phyloP scores from a whole-genome alignment of 2,113 vertebrate genomes.

The Sapayoa aenigma region DNA sequence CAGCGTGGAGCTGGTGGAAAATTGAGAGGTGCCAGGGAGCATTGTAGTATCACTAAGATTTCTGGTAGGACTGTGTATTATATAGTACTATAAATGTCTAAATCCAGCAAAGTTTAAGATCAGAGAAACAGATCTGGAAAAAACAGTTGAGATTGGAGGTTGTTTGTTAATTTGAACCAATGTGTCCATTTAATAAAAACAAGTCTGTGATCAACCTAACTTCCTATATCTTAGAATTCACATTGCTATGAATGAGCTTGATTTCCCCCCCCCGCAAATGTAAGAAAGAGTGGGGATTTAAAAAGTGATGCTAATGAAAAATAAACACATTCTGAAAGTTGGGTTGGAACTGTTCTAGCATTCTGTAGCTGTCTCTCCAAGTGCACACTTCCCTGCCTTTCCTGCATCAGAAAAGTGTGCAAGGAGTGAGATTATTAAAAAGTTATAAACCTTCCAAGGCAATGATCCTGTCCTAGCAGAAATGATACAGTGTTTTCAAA shows the following conservation, averaged over 20 bases:
- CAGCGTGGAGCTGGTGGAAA: neutral
- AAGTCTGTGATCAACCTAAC: neutral
- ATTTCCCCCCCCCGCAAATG: neutral
- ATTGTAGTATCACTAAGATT: neutral
- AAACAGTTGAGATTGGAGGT: neutral
- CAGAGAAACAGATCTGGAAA: neutral
- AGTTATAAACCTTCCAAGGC: neutral
- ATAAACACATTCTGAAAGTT: neutral
- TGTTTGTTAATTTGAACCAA: neutral
- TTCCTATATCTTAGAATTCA: neutral
- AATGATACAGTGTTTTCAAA: neutral
- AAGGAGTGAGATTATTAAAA: neutral
- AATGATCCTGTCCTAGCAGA: neutral
- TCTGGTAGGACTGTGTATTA: neutral
- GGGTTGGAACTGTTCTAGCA: neutral
- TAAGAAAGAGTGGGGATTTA: neutral
- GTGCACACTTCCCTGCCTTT: neutral
- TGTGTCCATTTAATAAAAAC: neutral
- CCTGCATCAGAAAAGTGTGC: neutral
- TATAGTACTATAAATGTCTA: neutral
- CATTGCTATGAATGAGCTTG: neutral
- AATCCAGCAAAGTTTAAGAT: neutral
- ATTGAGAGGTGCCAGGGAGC: neutral
- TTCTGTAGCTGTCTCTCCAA: neutral
- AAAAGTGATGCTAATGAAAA: neutral